Evolutionary conservation across 2,888 invertebrate species (phyloP), one percentile per base, ranked within the genome.

Genomic region (Metalampra italica): DNA sequence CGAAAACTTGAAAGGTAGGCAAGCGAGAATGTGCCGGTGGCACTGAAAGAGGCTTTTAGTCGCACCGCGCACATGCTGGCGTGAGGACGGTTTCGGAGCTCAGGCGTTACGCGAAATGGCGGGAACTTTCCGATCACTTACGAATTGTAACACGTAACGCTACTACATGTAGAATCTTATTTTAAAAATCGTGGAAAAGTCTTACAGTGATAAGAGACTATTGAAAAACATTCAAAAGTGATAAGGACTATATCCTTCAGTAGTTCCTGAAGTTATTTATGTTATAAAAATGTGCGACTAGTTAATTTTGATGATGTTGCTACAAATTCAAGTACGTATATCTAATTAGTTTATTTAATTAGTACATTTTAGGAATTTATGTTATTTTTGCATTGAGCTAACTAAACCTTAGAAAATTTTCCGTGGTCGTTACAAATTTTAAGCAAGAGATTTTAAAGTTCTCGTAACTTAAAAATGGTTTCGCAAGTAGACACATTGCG

Each of bases 1-100:
- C 71, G 78, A 77, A 86, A 88, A 86, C 83, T 87, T 83, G 75
- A 76, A 80, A 84, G 75, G 82, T 80, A 82, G 82, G 78, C 75
- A 71, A 83, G 74, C 77, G 71, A 72, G 78, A 79, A 80, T 71
- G 75, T 79, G 80, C 76, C 76, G 78, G 72, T 75, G 71, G 73
- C 72, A 62, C 67, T 66, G 73, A 71, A 77, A 74, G 71, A 71
- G 73, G 75, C 69, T 65, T 83, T 83, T 80, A 89, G 88, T 89
- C 71, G 79, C 75, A 63, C 77, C 81, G 82, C 86, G 87, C 77
- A 74, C 71, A 78, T 80, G 75, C 68, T 68, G 68, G 76, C 76
- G 84, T 71, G 75, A 63, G 72, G 77, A 74, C 77, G 68, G 59
- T 59, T 62, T 56, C 63, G 58, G 54, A 67, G 73, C 57, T 57